Evolutionary conservation across 2,888 invertebrate species (phyloP).

Genomic region (Habroteleia sp.): DNA sequence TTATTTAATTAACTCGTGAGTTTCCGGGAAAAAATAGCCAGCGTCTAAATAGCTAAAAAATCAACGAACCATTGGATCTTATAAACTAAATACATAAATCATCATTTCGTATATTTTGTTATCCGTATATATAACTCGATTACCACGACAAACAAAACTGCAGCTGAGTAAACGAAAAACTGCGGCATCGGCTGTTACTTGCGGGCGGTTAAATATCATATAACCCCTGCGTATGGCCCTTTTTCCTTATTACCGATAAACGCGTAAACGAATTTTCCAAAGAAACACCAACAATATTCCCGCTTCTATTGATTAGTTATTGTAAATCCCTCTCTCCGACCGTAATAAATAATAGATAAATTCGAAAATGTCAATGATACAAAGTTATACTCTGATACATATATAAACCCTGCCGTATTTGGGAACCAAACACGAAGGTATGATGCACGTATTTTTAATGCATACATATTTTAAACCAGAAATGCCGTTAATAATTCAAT

Average conservation of each 20-base stretch:
- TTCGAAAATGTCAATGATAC: too few relatives aligned
- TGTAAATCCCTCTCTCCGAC: too few relatives aligned
- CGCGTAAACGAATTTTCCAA: slow-evolving; percentile 6
- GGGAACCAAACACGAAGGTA: too few relatives aligned
- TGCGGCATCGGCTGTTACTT: slow-evolving; percentile 17
- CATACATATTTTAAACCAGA: too few relatives aligned
- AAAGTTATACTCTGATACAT: too few relatives aligned
- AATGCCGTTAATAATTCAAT: too few relatives aligned
- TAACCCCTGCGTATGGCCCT: background rate
- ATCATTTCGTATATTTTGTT: slow-evolving; percentile 15
- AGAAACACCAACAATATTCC: too few relatives aligned
- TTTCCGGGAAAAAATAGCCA: slow-evolving; percentile 2
- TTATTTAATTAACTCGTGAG: background rate
- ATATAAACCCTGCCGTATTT: too few relatives aligned
- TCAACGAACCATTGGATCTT: slow-evolving; percentile 3
- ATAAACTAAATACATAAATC: slow-evolving; percentile 27
- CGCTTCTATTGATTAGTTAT: too few relatives aligned
- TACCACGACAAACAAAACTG: slow-evolving; percentile 15
- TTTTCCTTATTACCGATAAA: slow-evolving; percentile 11
- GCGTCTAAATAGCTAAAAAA: background rate
- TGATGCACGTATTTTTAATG: too few relatives aligned
- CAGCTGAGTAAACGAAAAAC: slow-evolving; percentile 32
- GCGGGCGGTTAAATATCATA: slow-evolving; percentile 15
- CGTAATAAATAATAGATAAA: too few relatives aligned
- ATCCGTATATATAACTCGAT: slow-evolving; percentile 9